Percentiles rank a stretch among this genome's conserved stretches.
Evolutionary conservation across 2,113 vertebrate genomes (phyloP).

Genomic region (Protobothrops mucrosquamatus): DNA sequence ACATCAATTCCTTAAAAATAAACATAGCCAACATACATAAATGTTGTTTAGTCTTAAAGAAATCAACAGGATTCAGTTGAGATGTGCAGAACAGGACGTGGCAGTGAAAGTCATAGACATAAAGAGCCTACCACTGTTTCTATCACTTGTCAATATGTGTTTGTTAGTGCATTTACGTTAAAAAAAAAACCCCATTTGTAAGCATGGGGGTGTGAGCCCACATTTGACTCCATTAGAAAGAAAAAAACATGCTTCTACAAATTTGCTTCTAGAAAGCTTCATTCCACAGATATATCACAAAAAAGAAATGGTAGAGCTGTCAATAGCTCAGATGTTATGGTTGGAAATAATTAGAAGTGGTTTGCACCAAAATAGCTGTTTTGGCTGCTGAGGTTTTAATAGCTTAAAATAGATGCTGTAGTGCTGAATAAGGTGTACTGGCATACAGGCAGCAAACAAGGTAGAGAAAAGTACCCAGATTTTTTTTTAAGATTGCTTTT

Average conservation of each 20-base stretch:
- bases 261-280: not conserved
- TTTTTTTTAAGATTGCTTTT: not conserved
- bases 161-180: not conserved
- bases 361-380: not conserved
- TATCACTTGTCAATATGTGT: not conserved
- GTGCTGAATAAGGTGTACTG: not conserved
- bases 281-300: not conserved
- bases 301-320: not conserved
- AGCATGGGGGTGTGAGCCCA: not conserved
- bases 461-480: not conserved
- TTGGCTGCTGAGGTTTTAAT: conserved; percentile 12
- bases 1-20: not conserved
- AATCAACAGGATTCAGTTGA: not conserved
- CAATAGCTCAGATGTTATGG: not conserved
- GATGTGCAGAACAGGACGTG: not conserved
- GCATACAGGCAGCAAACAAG: not conserved
- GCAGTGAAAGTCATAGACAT: not conserved
- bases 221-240: not conserved
- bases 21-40: not conserved
- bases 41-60: not conserved
- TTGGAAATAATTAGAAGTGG: conserved; percentile 23
- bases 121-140: not conserved
- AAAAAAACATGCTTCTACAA: not conserved
- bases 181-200: not conserved
- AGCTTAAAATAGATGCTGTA: not conserved